Conservation (phyloP, 2,113 vertebrate species). For the Ictalurus furcatus region DNA sequence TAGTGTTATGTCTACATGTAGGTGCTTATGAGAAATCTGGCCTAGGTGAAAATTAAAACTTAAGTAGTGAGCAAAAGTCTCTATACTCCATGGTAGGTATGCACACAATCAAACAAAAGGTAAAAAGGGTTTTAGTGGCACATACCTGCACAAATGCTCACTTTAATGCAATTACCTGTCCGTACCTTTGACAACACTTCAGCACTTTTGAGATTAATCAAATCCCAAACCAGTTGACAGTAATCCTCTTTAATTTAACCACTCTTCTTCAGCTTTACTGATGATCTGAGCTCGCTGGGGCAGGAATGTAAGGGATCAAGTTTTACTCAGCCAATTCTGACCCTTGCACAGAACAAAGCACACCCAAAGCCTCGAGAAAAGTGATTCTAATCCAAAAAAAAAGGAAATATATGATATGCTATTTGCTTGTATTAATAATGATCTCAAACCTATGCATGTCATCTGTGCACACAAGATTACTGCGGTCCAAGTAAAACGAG, state of each 20-base stretch:
- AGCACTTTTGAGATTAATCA: slow-evolving; percentile 60
- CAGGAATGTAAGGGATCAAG: slow-evolving; percentile 50
- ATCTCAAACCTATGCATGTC: slow-evolving; percentile 14
- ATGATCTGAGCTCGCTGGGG: slow-evolving; percentile 38
- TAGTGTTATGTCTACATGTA: slow-evolving; percentile 1
- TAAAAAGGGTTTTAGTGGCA: slow-evolving; percentile 46
- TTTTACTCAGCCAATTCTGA: slow-evolving; percentile 50
- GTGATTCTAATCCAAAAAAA: slow-evolving; percentile 29
- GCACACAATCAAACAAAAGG: slow-evolving; percentile 33
- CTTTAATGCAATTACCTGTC: slow-evolving; percentile 77
- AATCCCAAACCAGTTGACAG: slow-evolving; percentile 54
- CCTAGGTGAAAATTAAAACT: background rate
- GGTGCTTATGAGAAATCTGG: background rate
- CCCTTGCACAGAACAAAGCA: slow-evolving; percentile 39
- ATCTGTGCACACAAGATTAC: background rate
- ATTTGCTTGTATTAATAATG: background rate
- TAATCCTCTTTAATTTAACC: slow-evolving; percentile 61
- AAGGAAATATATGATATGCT: slow-evolving; percentile 10
- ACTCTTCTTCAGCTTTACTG: slow-evolving; percentile 51
- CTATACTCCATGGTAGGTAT: slow-evolving; percentile 20
- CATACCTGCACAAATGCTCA: slow-evolving; percentile 69
- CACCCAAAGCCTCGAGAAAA: slow-evolving; percentile 30
- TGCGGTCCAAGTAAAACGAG: background rate
- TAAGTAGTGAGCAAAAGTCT: background rate
- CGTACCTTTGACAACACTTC: slow-evolving; percentile 77